Conservation (phyloP, 2,113 vertebrate genomes). For the Petrocephalus zakoni region DNA sequence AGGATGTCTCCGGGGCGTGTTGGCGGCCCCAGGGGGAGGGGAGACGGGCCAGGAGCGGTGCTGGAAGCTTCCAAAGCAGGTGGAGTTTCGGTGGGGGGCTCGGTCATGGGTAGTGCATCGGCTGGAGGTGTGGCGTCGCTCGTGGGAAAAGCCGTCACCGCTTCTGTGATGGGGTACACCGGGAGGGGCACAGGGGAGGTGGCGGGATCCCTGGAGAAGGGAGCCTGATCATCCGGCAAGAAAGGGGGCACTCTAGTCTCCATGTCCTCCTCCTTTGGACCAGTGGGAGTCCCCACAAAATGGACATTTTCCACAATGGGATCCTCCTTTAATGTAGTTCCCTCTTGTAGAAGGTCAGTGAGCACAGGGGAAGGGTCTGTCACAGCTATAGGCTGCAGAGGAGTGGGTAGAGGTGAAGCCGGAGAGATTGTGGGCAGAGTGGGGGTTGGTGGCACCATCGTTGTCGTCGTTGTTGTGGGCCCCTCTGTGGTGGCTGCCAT, state of each 20-base stretch:
- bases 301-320: conserved; percentile 11
- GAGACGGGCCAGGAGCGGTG: conserved; percentile 42
- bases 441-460: conserved; percentile 29
- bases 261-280: not conserved
- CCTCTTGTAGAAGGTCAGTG: conserved; percentile 15
- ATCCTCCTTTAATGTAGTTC: conserved; percentile 1
- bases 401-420: conserved; percentile 31
- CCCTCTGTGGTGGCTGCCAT: conserved; percentile 26
- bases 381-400: not conserved
- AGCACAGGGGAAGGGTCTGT: not conserved
- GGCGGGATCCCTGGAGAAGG: not conserved
- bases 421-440: conserved; percentile 13
- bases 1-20: conserved; percentile 39
- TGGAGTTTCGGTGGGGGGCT: conserved; percentile 41
- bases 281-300: conserved; percentile 18
- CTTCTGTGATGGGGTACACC: conserved; percentile 28
- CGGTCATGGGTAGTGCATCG: conserved; percentile 36
- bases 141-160: conserved; percentile 38
- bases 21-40: conserved; percentile 47
- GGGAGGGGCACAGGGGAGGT: conserved; percentile 40
- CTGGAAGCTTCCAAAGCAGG: conserved; percentile 37
- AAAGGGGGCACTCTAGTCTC: conserved; percentile 17
- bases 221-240: conserved; percentile 19
- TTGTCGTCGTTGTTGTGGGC: conserved; percentile 2
- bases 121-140: conserved; percentile 42